These are phyloP conservation scores for Megathymus violae DNA, from an alignment of 1,140 invertebrate genomes.

Conservation along the genomic window DNA sequence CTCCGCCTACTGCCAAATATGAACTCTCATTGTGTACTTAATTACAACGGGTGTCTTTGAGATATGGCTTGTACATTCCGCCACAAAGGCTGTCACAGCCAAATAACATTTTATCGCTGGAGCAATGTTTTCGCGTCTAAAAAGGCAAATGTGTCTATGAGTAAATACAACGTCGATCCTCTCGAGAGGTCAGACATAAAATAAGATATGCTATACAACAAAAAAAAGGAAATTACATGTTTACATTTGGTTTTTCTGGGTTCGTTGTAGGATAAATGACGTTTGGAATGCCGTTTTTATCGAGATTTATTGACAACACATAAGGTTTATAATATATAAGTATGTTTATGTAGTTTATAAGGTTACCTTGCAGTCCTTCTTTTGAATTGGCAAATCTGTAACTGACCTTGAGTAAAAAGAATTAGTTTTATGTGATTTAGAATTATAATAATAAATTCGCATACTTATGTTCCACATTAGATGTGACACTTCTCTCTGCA, in stretches of 20 bases:
- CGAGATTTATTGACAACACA: no score
- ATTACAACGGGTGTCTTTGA: conserved; percentile 77
- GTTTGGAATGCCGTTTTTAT: no score
- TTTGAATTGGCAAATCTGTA: no score
- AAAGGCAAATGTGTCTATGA: conserved; percentile 51
- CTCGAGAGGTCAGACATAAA: conserved; percentile 5
- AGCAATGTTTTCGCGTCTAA: conserved; percentile 56
- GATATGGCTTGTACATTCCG: conserved; percentile 67
- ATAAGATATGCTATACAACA: conserved; percentile 1
- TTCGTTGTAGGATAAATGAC: neutral
- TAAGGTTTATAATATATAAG: no score
- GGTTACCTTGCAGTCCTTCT: no score
- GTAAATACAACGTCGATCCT: conserved; percentile 37
- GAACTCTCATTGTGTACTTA: conserved; percentile 76
- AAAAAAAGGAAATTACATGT: neutral
- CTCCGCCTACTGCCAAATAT: conserved; percentile 63
- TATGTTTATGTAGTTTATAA: no score
- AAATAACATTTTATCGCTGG: conserved; percentile 71
- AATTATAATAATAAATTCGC: no score
- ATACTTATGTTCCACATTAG: no score
- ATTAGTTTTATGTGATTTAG: no score
- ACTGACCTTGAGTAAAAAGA: no score
- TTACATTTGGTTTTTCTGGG: neutral
- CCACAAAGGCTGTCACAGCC: conserved; percentile 73
- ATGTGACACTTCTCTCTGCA: no score